Evolutionary conservation across 2,888 invertebrate species (phyloP).

Genomic region (Conops quadrifasciatus): DNA sequence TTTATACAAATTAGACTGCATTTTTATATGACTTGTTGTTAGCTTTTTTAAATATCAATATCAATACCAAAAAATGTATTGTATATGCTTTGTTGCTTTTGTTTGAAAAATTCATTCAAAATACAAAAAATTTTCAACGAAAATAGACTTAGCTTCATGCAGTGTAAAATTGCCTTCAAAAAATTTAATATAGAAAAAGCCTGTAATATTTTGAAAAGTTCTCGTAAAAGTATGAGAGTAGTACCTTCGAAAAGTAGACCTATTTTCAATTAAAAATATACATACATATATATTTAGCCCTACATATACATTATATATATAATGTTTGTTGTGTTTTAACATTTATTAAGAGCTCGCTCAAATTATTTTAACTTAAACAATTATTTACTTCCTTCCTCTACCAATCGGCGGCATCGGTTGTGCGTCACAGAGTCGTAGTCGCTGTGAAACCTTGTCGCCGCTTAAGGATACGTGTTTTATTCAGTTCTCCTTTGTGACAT

Average conservation of each 20-base stretch:
- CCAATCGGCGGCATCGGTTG: constrained; percentile 49
- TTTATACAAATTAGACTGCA: constrained; percentile 31
- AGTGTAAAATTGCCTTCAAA: no score
- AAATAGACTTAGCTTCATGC: no score
- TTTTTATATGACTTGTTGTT: constrained; percentile 8
- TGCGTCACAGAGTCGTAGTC: constrained; percentile 75
- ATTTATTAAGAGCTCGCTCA: background rate
- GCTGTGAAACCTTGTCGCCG: constrained; percentile 70
- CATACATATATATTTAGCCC: no score
- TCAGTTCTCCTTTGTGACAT: constrained; percentile 70
- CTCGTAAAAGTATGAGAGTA: no score
- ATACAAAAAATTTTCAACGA: no score
- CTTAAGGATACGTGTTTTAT: constrained; percentile 69
- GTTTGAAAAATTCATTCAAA: constrained; percentile 33
- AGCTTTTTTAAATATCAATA: constrained; percentile 12
- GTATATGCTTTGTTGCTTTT: background rate
- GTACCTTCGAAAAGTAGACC: no score
- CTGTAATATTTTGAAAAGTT: no score
- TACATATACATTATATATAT: no score
- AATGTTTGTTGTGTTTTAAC: no score
- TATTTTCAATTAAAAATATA: no score
- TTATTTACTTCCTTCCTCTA: constrained; percentile 25
- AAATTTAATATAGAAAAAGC: no score
- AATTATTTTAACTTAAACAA: constrained; percentile 1
- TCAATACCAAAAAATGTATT: background rate